Conservation (phyloP, 2,888 invertebrate species). For the Nebria salina region DNA sequence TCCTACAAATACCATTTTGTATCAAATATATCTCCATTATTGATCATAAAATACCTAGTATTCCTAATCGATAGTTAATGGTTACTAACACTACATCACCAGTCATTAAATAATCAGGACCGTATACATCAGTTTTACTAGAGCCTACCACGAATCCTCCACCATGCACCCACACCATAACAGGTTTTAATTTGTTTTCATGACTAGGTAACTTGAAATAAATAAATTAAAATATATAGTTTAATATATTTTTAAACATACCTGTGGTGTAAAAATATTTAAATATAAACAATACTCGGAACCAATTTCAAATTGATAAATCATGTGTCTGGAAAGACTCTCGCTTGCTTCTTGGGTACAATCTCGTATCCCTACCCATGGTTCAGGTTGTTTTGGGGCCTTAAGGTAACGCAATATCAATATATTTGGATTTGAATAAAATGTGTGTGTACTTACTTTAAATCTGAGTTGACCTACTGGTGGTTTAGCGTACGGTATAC, state of each 20-base stretch:
- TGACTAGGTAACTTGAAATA: constrained; percentile 17
- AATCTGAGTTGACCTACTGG: constrained; percentile 51
- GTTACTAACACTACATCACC: constrained; percentile 40
- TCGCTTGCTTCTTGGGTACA: constrained; percentile 52
- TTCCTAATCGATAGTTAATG: constrained; percentile 36
- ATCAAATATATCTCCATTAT: neutral
- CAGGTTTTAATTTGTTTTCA: constrained; percentile 27
- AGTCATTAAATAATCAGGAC: constrained; percentile 41
- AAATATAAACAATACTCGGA: constrained; percentile 62
- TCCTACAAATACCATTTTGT: constrained; percentile 51
- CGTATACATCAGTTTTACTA: constrained; percentile 41
- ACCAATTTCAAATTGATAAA: constrained; percentile 57
- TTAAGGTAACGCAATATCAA: constrained; percentile 23
- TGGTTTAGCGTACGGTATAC: constrained; percentile 52
- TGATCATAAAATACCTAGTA: constrained; percentile 20
- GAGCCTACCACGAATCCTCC: constrained; percentile 36
- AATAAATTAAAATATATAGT: neutral
- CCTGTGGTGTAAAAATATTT: constrained; percentile 56
- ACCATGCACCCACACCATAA: constrained; percentile 41
- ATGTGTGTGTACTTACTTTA: constrained; percentile 47
- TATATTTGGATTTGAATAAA: constrained; percentile 1
- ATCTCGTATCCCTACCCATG: constrained; percentile 49
- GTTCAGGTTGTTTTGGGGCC: constrained; percentile 48
- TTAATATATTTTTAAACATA: neutral
- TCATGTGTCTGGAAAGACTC: constrained; percentile 52